Evolutionary conservation across 2,888 invertebrate genomes (phyloP).

Genomic region (Drosophila niveifrons): DNA sequence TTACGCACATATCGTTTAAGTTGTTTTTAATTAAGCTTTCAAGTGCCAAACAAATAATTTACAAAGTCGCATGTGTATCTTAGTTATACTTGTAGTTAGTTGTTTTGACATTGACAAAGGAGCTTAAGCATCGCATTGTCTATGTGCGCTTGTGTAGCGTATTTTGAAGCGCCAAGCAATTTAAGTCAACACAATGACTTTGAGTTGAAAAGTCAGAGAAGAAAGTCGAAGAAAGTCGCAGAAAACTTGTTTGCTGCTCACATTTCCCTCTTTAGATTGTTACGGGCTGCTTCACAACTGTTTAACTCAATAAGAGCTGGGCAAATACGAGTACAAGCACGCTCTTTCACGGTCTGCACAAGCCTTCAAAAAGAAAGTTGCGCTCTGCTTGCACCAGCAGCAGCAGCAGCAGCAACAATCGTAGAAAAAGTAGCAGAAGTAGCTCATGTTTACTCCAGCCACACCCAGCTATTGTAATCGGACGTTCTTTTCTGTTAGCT

Average conservation of each 20-base stretch:
- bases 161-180: constrained; percentile 67
- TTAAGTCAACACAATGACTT: constrained; percentile 65
- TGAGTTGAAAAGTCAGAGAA: constrained; percentile 41
- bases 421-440: background rate
- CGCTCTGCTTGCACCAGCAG: constrained; percentile 11
- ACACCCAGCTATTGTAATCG: constrained; percentile 66
- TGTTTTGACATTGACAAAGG: constrained; percentile 55
- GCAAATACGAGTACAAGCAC: constrained; percentile 60
- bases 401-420: background rate
- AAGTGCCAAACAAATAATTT: constrained; percentile 8
- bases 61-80: too few relatives aligned
- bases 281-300: constrained; percentile 54
- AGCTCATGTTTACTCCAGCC: constrained; percentile 43
- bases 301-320: constrained; percentile 78
- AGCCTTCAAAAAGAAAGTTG: constrained; percentile 68
- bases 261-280: constrained; percentile 61
- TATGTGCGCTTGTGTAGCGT: constrained; percentile 54
- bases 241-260: constrained; percentile 57
- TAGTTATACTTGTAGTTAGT: constrained; percentile 10
- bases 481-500: constrained; percentile 39
- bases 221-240: constrained; percentile 41
- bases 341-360: constrained; percentile 13
- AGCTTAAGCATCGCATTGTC: constrained; percentile 63
- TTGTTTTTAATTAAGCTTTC: constrained; percentile 64
- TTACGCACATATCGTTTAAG: constrained; percentile 39